A percentile compares a stretch with the other conserved stretches of the same genome.
Conservation (phyloP, 2,113 vertebrate species). For the Eleginops maclovinus region DNA sequence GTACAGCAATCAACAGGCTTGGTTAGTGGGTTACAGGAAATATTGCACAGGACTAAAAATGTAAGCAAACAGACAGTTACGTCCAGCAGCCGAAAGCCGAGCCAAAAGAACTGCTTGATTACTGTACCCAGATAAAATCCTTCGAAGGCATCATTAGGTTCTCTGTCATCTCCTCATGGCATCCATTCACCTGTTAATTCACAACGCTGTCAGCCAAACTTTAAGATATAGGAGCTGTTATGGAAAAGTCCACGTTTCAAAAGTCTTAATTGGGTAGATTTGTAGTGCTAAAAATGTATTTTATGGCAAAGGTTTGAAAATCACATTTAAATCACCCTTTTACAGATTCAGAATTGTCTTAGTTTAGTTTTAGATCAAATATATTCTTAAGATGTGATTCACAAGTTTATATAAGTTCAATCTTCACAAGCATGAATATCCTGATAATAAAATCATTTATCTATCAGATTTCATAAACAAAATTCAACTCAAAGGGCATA, state of each 20-base stretch:
- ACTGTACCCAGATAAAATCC: slow-evolving; percentile 91
- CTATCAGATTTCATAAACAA: background rate
- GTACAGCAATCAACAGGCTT: slow-evolving; percentile 16
- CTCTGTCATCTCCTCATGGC: slow-evolving; percentile 84
- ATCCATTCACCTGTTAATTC: slow-evolving; percentile 92
- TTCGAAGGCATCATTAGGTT: slow-evolving; percentile 81
- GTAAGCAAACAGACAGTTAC: slow-evolving; percentile 28
- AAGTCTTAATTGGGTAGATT: background rate
- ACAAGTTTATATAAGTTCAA: too few relatives aligned
- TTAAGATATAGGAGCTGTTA: background rate
- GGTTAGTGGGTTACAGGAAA: slow-evolving; percentile 75
- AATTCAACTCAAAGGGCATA: background rate
- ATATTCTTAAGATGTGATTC: too few relatives aligned
- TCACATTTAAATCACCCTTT: slow-evolving; percentile 10
- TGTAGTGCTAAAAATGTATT: too few relatives aligned
- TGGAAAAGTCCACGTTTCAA: background rate
- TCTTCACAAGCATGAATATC: too few relatives aligned
- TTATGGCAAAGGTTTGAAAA: background rate
- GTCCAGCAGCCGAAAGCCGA: slow-evolving; percentile 54
- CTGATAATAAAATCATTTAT: background rate
- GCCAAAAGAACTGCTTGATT: slow-evolving; percentile 65
- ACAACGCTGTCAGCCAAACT: slow-evolving; percentile 68
- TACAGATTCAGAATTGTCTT: background rate
- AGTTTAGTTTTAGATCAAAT: background rate
- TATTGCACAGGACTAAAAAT: slow-evolving; percentile 31